Evolutionary conservation across 1,140 invertebrate genomes (phyloP), one percentile per base, ranked within the genome.

Genomic region (Solenopsis invicta): DNA sequence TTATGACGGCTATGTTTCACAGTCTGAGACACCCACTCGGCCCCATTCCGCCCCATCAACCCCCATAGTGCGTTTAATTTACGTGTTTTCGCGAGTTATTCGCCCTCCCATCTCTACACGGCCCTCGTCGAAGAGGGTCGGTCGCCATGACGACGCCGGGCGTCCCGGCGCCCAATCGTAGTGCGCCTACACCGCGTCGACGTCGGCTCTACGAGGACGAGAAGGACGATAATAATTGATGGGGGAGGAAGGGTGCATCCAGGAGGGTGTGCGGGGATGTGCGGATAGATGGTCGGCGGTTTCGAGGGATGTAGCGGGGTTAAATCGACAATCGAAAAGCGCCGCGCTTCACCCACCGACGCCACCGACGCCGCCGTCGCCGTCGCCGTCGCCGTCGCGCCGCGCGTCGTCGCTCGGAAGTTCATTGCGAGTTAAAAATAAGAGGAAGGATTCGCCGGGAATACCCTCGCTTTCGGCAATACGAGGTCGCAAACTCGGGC

Each of bases 11-110:
- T 94, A 93, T 94, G 93, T 94, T 94, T 94, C 92, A 93, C 93
- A 90, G 91, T 78, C 90, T 89, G 88, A 88, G 86, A 93, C 90
- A 93, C 91, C 86, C 88, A 92, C 88, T 91, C 91, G 91, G 86
- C 89, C 89, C 92, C 92, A 93, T 95, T 95, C 94, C 93, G 92
- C 92, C 93, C 94, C 93, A 94, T 95, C 94, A 94, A 94, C 92
- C 93, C 90, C 93, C 93, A 94, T 94, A 94, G 94, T 94, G 94
- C 93, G 92, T 95, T 95, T 95, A 95, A 95, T 95, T 95, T 95
- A 95, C 93, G 94, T 95, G 94, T 95, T 95, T 95, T 95, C 94
- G 92, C 94, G 93, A 95, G 94, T 95, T 95, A 95, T 95, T 94
- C 92, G 93, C 85, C 91, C 87, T 75, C 89, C 89, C 91, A 88